These are phyloP conservation scores for Pogoniulus pusillus DNA, from an alignment of 2,797 vertebrate species.

Conservation along the genomic window DNA sequence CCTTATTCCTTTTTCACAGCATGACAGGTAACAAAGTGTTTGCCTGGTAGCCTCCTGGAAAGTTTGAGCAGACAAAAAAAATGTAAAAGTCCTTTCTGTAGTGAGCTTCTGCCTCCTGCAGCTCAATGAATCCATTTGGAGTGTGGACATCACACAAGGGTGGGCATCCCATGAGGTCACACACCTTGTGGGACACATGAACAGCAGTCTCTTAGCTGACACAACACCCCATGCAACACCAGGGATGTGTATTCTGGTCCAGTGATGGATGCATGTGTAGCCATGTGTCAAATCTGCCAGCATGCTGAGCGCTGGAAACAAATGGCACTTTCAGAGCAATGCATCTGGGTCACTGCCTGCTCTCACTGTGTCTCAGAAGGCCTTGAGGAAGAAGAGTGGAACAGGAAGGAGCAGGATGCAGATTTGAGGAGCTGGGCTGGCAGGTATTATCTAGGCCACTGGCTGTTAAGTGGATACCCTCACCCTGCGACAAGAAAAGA, in stretches of 20 bases:
- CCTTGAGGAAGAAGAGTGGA: not conserved
- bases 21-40: not conserved
- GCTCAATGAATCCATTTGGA: not conserved
- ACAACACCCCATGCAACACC: not conserved
- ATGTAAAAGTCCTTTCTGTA: not conserved
- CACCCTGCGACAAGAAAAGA: not conserved
- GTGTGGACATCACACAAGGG: not conserved
- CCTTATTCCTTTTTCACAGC: not conserved
- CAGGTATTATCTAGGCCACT: not conserved
- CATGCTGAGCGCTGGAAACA: slow-evolving; percentile 5
- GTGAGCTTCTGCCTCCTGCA: not conserved
- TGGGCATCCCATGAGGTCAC: not conserved
- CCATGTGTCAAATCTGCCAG: slow-evolving; percentile 27
- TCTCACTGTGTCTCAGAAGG: not conserved
- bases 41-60: not conserved
- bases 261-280: not conserved
- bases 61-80: not conserved
- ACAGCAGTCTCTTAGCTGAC: not conserved
- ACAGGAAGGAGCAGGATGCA: not conserved
- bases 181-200: not conserved
- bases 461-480: not conserved
- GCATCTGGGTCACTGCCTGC: slow-evolving; percentile 56
- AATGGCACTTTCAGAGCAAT: slow-evolving; percentile 25
- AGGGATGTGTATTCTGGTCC: not conserved
- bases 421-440: not conserved